Conservation (phyloP, 2,797 vertebrate genomes). For the Coccyzus lansbergi region DNA sequence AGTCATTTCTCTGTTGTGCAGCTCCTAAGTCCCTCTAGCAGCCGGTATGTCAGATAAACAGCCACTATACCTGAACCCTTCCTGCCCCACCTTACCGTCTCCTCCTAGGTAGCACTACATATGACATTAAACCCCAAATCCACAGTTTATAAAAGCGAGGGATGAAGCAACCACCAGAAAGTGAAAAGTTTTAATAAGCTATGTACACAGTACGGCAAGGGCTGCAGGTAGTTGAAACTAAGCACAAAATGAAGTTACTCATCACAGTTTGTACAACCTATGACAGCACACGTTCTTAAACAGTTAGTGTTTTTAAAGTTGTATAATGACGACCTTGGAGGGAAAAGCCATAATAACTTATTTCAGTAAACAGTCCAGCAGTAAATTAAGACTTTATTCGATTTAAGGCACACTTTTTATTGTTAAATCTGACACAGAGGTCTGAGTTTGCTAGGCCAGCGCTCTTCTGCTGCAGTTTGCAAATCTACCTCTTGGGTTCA, state of each 20-base stretch:
- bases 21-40: background rate
- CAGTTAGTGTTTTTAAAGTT: background rate
- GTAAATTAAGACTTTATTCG: background rate
- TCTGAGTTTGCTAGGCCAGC: background rate
- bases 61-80: background rate
- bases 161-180: background rate
- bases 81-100: background rate
- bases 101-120: background rate
- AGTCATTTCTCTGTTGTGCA: background rate
- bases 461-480: background rate
- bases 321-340: background rate
- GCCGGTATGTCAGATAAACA: background rate
- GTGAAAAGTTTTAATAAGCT: background rate
- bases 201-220: background rate
- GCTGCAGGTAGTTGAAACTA: background rate
- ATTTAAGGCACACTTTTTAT: slow-evolving; percentile 53
- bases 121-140: background rate
- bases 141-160: background rate
- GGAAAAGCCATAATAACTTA: background rate
- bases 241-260: background rate
- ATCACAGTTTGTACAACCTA: background rate
- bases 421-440: background rate
- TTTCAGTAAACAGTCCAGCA: background rate
- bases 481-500: background rate
- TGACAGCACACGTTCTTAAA: background rate